These are phyloP conservation scores for Megalopta genalis DNA, from an alignment of 1,140 invertebrate genomes.

Conservation along the genomic window DNA sequence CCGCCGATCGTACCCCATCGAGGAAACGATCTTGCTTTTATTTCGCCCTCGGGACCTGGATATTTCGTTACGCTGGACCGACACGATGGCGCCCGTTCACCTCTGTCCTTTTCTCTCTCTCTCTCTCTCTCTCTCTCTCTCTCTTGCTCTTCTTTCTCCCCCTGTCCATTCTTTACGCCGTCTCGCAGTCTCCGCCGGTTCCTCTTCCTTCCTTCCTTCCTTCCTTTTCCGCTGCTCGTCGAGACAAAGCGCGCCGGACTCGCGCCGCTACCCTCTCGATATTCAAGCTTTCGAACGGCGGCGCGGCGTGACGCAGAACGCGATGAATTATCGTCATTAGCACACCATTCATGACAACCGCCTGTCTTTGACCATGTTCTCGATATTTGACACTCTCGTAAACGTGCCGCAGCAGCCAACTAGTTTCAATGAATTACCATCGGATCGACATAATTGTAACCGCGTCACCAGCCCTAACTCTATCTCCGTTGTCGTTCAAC, in stretches of 20 bases:
- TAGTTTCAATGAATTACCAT: slow-evolving; percentile 34
- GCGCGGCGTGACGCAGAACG: slow-evolving; percentile 21
- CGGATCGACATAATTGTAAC: slow-evolving; percentile 48
- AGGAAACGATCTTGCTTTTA: slow-evolving; percentile 58
- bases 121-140: background rate
- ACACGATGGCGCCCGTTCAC: background rate
- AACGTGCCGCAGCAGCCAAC: slow-evolving; percentile 8
- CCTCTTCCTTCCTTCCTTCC: no score
- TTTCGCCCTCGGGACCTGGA: slow-evolving; percentile 41
- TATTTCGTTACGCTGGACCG: slow-evolving; percentile 50
- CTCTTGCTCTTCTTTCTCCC: background rate
- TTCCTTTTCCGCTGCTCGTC: background rate
- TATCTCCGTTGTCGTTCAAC: slow-evolving; percentile 1
- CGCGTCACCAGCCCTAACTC: slow-evolving; percentile 21
- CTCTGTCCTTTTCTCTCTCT: background rate
- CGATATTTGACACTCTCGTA: slow-evolving; percentile 42
- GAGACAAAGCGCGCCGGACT: background rate
- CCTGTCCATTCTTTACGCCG: no score
- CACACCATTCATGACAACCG: slow-evolving; percentile 39
- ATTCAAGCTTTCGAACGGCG: slow-evolving; percentile 36
- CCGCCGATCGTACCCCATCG: slow-evolving; percentile 47
- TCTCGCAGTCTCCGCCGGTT: background rate
- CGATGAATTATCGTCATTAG: slow-evolving; percentile 52
- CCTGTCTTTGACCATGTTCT: slow-evolving; percentile 33
- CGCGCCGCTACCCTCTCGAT: background rate